Conservation (phyloP, 2,797 vertebrate species). For the Falco biarmicus region DNA sequence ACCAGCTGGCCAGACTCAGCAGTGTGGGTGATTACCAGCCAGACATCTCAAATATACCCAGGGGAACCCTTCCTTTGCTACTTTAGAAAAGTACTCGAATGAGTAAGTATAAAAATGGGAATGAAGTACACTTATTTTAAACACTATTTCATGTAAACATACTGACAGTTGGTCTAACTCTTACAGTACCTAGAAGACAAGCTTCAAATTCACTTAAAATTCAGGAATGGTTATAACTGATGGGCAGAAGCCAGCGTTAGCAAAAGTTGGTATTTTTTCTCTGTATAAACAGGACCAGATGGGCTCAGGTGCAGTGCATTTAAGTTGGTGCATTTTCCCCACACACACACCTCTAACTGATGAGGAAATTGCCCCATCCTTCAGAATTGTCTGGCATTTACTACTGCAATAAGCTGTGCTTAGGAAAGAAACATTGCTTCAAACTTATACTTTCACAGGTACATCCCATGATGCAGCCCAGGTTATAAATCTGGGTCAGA, state of each 20-base stretch:
- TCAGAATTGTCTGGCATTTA: constrained; percentile 37
- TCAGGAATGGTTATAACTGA: background rate
- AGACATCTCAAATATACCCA: background rate
- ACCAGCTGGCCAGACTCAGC: background rate
- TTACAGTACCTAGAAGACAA: background rate
- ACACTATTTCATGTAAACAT: background rate
- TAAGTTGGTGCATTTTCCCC: background rate
- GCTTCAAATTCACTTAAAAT: background rate
- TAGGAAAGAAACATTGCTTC: constrained; percentile 8
- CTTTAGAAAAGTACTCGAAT: background rate
- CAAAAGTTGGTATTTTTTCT: background rate
- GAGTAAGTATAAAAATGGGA: background rate
- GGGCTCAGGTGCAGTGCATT: background rate
- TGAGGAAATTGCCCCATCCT: constrained; percentile 24
- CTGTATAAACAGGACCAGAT: constrained; percentile 1
- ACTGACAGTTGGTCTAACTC: background rate
- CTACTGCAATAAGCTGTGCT: background rate
- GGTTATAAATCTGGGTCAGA: background rate
- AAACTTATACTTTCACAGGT: background rate
- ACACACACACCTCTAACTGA: background rate
- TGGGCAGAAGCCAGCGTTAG: background rate
- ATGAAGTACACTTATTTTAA: background rate
- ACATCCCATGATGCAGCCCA: background rate
- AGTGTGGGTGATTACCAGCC: background rate
- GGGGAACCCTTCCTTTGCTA: background rate